Percentiles rank a stretch among this genome's conserved stretches.
Conservation (phyloP, 2,113 vertebrate genomes). For the Clarias macrocephalus region DNA sequence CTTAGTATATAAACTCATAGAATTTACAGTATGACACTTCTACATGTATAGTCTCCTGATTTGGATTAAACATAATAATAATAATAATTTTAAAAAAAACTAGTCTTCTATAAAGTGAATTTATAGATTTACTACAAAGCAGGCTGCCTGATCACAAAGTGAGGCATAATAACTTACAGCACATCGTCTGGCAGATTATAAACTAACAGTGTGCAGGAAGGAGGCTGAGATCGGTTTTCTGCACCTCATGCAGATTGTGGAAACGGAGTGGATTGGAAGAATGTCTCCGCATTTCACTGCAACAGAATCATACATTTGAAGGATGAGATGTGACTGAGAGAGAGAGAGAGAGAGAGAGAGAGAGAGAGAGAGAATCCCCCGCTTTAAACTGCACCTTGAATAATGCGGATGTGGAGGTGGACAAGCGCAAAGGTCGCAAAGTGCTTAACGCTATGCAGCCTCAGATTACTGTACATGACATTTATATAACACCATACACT, state of each 20-base stretch:
- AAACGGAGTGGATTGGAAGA: background rate
- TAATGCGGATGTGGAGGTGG: constrained; percentile 39
- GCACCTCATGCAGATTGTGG: constrained; percentile 11
- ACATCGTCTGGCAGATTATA: background rate
- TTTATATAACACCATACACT: background rate
- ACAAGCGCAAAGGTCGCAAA: constrained; percentile 14
- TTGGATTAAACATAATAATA: background rate
- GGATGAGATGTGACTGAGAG: constrained; percentile 1
- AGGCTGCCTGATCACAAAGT: background rate
- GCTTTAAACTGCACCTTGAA: constrained; percentile 52
- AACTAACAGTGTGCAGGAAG: background rate
- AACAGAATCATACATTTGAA: background rate
- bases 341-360: background rate
- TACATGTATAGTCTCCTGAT: background rate
- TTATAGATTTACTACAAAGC: background rate
- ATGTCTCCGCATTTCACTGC: constrained; percentile 26
- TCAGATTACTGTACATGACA: no score
- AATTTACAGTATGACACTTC: background rate
- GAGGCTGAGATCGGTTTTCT: background rate
- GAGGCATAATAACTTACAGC: background rate
- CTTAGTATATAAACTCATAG: background rate
- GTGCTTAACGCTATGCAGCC: background rate
- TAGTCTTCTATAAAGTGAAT: background rate
- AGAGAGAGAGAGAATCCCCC: background rate
- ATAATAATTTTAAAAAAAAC: background rate